Evolutionary conservation across 2,797 vertebrate genomes (phyloP), one percentile per base, ranked within the genome.

Genomic region (Staurois parvus): DNA sequence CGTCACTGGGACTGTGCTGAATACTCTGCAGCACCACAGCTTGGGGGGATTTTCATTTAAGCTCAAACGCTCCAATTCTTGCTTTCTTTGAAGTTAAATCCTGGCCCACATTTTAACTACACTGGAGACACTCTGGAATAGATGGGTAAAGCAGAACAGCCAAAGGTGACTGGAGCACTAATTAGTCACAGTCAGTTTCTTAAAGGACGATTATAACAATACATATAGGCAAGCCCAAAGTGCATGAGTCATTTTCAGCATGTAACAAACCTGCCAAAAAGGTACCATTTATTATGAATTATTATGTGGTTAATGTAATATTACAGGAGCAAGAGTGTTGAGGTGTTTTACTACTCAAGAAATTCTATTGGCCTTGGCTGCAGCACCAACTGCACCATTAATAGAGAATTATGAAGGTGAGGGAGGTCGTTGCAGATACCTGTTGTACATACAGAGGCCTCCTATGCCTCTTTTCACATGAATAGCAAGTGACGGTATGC

Each of bases 11-110:
- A 45, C 76, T 37, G 24, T 42, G 77, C 75, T 73, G 79, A 82
- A 86, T 86, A 72, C 69, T 59, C 66, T 17, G 66, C 85, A 76
- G 82, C 72, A 84, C 66, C 52, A 79, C 52, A 48, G 84, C 84
- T 82, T 42, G 68, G 79, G 84, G 84, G 84, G 84, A 86, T 86
- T 86, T 81, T 72, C 48, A 52, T 82, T 86, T 72, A 81, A 82
- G 79, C 79, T 80, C 64, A 76, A 70, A 68, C 29, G 72, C 78
- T 82, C 85, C 67, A 66, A 72, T 81, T 77, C 85, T 81, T 86
- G 79, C 79, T 77, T 86, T 82, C 85, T 86, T 86, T 86, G 85
- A 86, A 76, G 85, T 86, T 86, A 82, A 86, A 86, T 86, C 85
- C 66, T 76, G 64, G 72, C 84, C 79, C 67, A 64, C 76, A 82